phyloP scores from a whole-genome alignment of 2,113 vertebrate genomes.

The Halichoeres trimaculatus region DNA sequence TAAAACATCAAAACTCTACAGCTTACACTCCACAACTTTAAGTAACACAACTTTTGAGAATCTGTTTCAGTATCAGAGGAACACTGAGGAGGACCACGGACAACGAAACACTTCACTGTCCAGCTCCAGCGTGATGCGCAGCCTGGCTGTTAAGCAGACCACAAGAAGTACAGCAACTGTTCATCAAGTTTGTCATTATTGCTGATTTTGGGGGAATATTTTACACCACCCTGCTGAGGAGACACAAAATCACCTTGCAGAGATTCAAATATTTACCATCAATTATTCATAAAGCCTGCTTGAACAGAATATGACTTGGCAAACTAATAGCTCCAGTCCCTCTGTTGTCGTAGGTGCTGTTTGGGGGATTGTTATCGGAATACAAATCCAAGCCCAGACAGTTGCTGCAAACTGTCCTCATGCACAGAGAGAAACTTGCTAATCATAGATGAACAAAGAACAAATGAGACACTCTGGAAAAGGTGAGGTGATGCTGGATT shows the following conservation, averaged over 20 bases:
- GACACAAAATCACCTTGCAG: constrained; percentile 52
- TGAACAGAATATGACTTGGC: constrained; percentile 66
- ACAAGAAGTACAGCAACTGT: constrained; percentile 24
- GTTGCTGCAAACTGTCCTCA: constrained; percentile 39
- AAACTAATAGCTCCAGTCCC: constrained; percentile 56
- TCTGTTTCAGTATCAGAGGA: constrained; percentile 7
- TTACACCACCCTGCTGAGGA: constrained; percentile 48
- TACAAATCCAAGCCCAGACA: constrained; percentile 56
- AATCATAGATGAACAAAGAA: constrained; percentile 21
- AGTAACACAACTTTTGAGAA: constrained; percentile 21
- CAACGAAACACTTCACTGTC: constrained; percentile 19
- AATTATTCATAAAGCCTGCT: constrained; percentile 71
- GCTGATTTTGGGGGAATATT: constrained; percentile 45
- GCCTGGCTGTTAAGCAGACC: constrained; percentile 23
- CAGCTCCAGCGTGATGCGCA: constrained; percentile 19
- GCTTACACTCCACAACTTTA: constrained; percentile 15
- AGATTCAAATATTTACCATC: constrained; percentile 70
- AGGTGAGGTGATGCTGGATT: constrained; percentile 22
- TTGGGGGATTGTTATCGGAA: constrained; percentile 52
- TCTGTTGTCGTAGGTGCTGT: constrained; percentile 46
- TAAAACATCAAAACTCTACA: constrained; percentile 1
- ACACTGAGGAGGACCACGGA: neutral
- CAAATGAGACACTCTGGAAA: constrained; percentile 28
- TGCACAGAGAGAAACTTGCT: constrained; percentile 39
- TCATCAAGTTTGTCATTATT: constrained; percentile 46